Base-by-base conservation (phyloP, 2,113 vertebrate genomes). In the Myiozetetes cayanensis region DNA sequence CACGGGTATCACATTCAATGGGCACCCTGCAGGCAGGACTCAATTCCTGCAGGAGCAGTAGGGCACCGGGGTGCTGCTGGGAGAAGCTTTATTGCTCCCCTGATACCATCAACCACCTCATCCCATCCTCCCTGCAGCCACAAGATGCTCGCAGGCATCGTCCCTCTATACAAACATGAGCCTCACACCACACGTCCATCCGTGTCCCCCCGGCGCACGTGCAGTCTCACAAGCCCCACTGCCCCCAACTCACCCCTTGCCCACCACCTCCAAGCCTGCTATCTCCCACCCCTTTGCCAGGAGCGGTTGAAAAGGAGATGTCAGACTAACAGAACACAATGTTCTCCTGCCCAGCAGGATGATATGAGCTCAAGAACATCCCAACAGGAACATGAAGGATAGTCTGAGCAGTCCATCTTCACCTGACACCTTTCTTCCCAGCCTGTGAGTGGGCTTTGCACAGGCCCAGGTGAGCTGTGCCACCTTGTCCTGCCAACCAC, bases 1-100 rank as follows among this genome's bases (percentile, higher is more conserved):
- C 27, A 47, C 0, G 1, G 46, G 49, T 59, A 23, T 22, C 0
- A 0, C 31, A 5, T 6, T 28, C 68, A n/a, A 11, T 0, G 0
- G 33, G 33, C 44, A 33, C 63, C 23, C 18, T 10, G 39, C 1
- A 3, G 2, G 46, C 25, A 49, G 30, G 39, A 44, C 52, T 39
- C 27, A 2, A 11, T 23, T 14, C 9, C 80, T 4, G 1, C 43
- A 65, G 33, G 59, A 67, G 43, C 37, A 55, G 41, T 21, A 5
- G 20, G 44, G 35, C 41, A 24, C 24, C 4, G 24, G 21, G 31
- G 9, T 39, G 39, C 39, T 22, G 31, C 55, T 50, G 58, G 46
- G 41, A 78, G 18, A 33, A 74, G 53, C 46, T 50, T 35, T 49
- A 20, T 8, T 49, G n/a, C 8, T 56, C 58, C 13, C 44, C 50